Evolutionary conservation across 1,140 invertebrate species (phyloP), one percentile per base, ranked within the genome.

Genomic region (Sitobion miscanthi): DNA sequence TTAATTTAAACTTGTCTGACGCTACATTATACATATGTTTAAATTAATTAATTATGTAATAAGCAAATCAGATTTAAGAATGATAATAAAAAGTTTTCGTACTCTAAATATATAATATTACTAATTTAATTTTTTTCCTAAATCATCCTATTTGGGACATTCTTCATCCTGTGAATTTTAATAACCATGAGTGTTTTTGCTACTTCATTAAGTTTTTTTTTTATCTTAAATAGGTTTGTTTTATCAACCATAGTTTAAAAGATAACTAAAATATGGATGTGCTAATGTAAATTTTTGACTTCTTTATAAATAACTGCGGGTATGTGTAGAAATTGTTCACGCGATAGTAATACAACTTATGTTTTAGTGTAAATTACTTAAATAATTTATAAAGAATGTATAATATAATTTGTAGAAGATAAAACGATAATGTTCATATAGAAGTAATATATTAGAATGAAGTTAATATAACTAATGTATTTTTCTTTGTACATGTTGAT

Each of bases 71-170:
- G 35, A 86, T 57, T 57, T 86, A 86, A 62, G 14, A 90, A 9
- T 93, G 82, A 86, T 93, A 93, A 93, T 86, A 86, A 93, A 91
- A 25, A 85, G 6, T 38, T 85, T 93, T 92, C 91, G 42, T 83
- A 49, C 30, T 92, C 49, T 54, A 85, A 85, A 90, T 17, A 69
- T 90, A 0, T 69, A 38, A 38, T 57, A 23, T 52, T n/a, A 25
- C 45, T 47, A 87, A 87, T n/a, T 88, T 38, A 88, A 54, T 87
- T 87, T 14, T 9, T 87, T 17, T 87, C 86, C 21, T 87, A 20
- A n/a, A 87, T n/a, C 17, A 77, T 83, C 83, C 45, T 47, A 87
- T 89, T 54, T 52, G 35, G 21, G 7, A 35, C 8, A 38, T 54
- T 47, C 86, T 87, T 90, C 23, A 17, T 89, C 35, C 88, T 57